Percentiles rank a stretch among this genome's conserved stretches.
Evolutionary conservation across 2,797 vertebrate genomes (phyloP).

Genomic region (Falco naumanni): DNA sequence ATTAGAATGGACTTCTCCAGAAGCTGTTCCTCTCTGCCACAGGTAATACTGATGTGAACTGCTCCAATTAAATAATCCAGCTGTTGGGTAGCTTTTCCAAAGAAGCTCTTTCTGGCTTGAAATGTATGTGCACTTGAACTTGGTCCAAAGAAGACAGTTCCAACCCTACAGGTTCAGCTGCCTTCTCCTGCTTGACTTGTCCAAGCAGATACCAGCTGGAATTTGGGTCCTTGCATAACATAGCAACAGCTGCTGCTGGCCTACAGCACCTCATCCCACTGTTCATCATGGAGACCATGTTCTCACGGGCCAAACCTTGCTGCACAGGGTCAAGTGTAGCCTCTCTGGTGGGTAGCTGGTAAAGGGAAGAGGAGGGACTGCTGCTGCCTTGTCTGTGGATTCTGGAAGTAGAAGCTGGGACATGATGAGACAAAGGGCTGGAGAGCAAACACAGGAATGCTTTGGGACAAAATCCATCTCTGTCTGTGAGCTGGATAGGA

Average conservation of each 20-base stretch:
- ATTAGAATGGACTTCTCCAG: not conserved
- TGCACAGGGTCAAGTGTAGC: not conserved
- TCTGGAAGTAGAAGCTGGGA: not conserved
- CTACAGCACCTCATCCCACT: not conserved
- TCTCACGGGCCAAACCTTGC: not conserved
- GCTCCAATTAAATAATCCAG: not conserved
- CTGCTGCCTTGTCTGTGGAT: not conserved
- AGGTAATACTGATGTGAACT: not conserved
- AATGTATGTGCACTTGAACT: not conserved
- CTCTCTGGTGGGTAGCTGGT: not conserved
- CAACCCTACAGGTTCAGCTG: not conserved
- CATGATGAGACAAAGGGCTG: not conserved
- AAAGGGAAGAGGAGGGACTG: not conserved
- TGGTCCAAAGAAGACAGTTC: not conserved
- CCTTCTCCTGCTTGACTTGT: not conserved
- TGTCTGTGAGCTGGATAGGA: not conserved
- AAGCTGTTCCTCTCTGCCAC: not conserved
- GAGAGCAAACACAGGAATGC: not conserved
- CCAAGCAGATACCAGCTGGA: not conserved
- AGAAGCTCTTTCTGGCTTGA: not conserved
- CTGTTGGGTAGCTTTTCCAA: not conserved
- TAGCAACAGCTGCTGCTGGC: not conserved
- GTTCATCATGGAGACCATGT: accelerated
- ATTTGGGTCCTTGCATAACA: not conserved
- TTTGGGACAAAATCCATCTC: not conserved